Evolutionary conservation across 1,140 invertebrate genomes (phyloP), one percentile per base, ranked within the genome.

Genomic region (Drosophila rufa): DNA sequence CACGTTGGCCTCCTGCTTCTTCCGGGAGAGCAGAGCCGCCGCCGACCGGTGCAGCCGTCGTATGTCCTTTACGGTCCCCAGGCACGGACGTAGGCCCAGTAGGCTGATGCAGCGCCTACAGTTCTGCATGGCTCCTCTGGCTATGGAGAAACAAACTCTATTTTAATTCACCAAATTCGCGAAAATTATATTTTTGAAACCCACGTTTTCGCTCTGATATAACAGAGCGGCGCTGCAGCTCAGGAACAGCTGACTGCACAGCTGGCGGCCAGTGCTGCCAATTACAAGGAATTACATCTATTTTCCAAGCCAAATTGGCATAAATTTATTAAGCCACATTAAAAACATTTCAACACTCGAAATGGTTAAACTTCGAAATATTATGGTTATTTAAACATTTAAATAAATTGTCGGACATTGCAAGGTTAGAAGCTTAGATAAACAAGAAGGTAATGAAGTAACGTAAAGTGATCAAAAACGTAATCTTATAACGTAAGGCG

Each of bases 1-100:
- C 2, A 95, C 75, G 70, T 92, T 93, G 2, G 87, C 56, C 30
- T 92, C 87, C 19, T 82, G 79, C 43, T 92, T 92, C 50, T 89
- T 83, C n/a, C 92, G 77, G 8, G 78, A 89, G 7, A 67, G 53
- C 1, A 64, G 50, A 30, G 58, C 2, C 2, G 74, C 42, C 30
- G 50, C 43, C 33, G 33, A 11, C 27, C 75, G 51, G 62, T 85
- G 82, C 3, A 90, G 8, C 1, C 14, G 45, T 7, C 76, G 67
- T n/a, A 79, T 12, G 11, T 59, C 48, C 1, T 46, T 8, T 2
- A 15, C 8, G 0, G 57, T 19, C 3, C 53, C 48, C 36, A 46
- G 17, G 2, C 64, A 38, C 15, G 70, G 56, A 11, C 66, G 75
- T 12, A 61, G 30, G 15, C 66, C 70, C 50, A 80, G 56, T 36